Conservation (phyloP, 2,797 vertebrate species). For the Salmo trutta region DNA sequence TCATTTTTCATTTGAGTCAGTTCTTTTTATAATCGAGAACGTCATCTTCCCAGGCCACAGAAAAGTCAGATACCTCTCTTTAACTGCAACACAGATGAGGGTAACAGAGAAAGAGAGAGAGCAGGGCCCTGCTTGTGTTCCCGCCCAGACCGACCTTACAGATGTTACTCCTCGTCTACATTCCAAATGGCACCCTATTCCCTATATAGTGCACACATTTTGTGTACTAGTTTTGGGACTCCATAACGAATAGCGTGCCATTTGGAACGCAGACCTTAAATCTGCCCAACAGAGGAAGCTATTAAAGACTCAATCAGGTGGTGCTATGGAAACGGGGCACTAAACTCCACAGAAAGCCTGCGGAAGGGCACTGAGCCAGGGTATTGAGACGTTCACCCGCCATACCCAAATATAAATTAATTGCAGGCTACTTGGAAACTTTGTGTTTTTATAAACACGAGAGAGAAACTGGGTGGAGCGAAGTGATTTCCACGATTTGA, state of each 20-base stretch:
- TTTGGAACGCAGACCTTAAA: background rate
- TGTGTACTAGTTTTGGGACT: background rate
- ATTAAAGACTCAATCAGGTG: constrained; percentile 73
- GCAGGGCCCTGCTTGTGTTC: background rate
- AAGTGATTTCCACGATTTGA: constrained; percentile 57
- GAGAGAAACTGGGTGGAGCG: constrained; percentile 45
- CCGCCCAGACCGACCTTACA: constrained; percentile 44
- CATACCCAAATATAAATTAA: constrained; percentile 69
- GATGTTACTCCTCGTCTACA: background rate
- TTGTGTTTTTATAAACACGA: constrained; percentile 65
- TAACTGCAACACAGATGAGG: constrained; percentile 74
- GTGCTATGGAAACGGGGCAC: constrained; percentile 62
- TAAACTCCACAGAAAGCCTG: constrained; percentile 68
- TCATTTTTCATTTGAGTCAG: constrained; percentile 69
- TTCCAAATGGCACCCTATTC: too few relatives aligned
- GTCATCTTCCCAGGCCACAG: constrained; percentile 74
- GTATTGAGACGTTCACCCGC: constrained; percentile 52
- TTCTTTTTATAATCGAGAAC: constrained; percentile 74
- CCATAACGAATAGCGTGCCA: background rate
- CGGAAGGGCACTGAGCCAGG: constrained; percentile 62
- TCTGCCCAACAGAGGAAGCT: constrained; percentile 68
- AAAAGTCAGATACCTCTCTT: constrained; percentile 72
- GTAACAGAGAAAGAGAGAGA: constrained; percentile 60
- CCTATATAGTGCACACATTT: too few relatives aligned
- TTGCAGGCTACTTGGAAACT: constrained; percentile 69